Percentiles rank a stretch among this genome's conserved stretches.
Evolutionary conservation across 2,113 vertebrate genomes (phyloP).

Genomic region (Oreochromis aureus): DNA sequence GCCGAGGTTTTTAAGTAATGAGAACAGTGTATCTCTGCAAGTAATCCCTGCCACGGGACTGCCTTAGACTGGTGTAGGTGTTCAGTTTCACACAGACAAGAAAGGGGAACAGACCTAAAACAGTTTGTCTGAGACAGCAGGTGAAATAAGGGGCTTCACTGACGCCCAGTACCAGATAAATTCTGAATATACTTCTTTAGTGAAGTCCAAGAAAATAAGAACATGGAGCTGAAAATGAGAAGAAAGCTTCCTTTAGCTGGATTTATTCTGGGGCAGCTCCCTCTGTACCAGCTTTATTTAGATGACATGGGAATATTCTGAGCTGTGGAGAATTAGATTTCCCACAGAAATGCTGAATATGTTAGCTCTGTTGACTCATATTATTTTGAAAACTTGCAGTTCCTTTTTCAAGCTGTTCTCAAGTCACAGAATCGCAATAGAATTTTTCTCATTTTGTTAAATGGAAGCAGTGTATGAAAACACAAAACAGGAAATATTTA

Average conservation of each 20-base stretch:
- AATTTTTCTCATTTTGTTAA: background rate
- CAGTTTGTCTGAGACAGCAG: background rate
- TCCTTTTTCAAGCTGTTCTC: background rate
- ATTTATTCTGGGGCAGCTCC: background rate
- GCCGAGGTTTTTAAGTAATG: background rate
- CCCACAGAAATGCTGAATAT: background rate
- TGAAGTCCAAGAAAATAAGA: background rate
- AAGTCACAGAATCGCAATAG: accelerated
- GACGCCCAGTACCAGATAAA: too few relatives aligned
- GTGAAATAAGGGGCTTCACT: background rate
- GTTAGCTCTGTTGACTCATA: background rate
- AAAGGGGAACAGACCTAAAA: background rate
- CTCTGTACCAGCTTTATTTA: background rate
- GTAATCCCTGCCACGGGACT: background rate
- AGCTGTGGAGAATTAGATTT: background rate
- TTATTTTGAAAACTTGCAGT: background rate
- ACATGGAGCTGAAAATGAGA: background rate
- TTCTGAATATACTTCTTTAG: background rate
- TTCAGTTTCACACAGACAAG: background rate
- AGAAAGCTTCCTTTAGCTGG: background rate
- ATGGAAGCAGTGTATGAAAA: background rate
- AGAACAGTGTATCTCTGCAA: background rate
- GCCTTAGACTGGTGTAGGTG: background rate
- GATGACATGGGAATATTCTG: background rate
- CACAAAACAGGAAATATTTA: background rate